Percentiles rank a stretch among this genome's conserved stretches.
These are phyloP conservation scores for Palythoa grandis DNA, from an alignment of 92 coral and sea anemone species.

Conservation along the genomic window DNA sequence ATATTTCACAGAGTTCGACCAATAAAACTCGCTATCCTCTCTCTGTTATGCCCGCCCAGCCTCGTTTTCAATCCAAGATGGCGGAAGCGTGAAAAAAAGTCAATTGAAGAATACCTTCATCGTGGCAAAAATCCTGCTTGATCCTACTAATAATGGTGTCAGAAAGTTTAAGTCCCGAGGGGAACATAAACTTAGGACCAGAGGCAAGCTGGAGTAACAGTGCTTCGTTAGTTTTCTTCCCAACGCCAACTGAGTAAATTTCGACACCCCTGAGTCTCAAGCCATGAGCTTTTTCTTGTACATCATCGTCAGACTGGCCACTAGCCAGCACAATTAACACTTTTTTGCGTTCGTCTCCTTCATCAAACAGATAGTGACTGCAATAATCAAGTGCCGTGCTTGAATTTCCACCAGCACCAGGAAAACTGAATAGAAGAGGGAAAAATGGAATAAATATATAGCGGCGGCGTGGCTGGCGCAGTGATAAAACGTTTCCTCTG, in stretches of 20 bases:
- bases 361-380: conserved; percentile 43
- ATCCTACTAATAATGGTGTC: conserved; percentile 26
- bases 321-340: conserved; percentile 41
- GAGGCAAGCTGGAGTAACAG: conserved; percentile 29
- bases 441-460: neutral
- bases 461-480: too few species aligned
- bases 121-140: conserved; percentile 9
- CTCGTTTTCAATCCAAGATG: too few species aligned
- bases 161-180: conserved; percentile 13
- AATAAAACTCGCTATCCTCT: too few species aligned
- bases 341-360: conserved; percentile 32
- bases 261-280: conserved; percentile 31
- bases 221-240: conserved; percentile 1
- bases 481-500: too few species aligned
- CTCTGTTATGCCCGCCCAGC: too few species aligned
- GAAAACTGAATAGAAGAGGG: neutral
- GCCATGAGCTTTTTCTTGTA: conserved; percentile 21
- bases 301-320: conserved; percentile 35
- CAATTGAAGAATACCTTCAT: neutral
- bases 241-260: conserved; percentile 29
- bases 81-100: too few species aligned
- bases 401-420: conserved; percentile 33
- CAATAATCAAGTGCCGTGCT: conserved; percentile 37
- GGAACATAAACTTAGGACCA: conserved; percentile 44
- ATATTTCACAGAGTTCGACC: too few species aligned